phyloP scores from a whole-genome alignment of 2,797 vertebrate genomes.

The Nannoperca obscura region DNA sequence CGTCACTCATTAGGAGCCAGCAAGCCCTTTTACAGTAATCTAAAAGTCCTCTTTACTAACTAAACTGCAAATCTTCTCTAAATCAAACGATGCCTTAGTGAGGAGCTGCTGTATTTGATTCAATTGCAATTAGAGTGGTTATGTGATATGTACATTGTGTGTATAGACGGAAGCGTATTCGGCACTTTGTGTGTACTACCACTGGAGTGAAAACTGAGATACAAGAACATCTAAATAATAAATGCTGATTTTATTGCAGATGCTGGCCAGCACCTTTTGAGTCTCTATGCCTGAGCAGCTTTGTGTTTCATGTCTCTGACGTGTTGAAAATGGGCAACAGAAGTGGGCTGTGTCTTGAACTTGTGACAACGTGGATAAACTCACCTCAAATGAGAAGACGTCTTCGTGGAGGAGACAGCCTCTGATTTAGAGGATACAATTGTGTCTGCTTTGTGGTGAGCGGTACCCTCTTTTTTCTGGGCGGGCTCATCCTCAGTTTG shows the following conservation, averaged over 20 bases:
- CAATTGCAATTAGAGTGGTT: background rate
- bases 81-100: background rate
- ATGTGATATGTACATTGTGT: background rate
- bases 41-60: constrained; percentile 4
- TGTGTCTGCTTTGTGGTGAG: constrained; percentile 32
- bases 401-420: constrained; percentile 31
- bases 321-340: background rate
- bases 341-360: constrained; percentile 10
- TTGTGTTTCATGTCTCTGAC: constrained; percentile 24
- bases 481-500: constrained; percentile 32
- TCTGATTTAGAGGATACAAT: constrained; percentile 39
- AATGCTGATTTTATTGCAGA: background rate
- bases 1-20: constrained; percentile 30
- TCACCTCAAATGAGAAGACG: constrained; percentile 69
- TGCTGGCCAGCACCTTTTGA: background rate
- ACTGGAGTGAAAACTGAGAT: background rate
- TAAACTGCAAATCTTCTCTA: background rate
- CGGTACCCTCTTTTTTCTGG: constrained; percentile 30
- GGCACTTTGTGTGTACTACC: background rate
- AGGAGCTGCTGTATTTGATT: constrained; percentile 3
- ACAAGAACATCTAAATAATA: background rate
- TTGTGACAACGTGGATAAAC: constrained; percentile 36
- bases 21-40: constrained; percentile 19
- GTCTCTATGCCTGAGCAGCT: background rate
- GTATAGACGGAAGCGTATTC: background rate